Evolutionary conservation across 2,888 invertebrate species (phyloP).

Genomic region (Pecten maximus): DNA sequence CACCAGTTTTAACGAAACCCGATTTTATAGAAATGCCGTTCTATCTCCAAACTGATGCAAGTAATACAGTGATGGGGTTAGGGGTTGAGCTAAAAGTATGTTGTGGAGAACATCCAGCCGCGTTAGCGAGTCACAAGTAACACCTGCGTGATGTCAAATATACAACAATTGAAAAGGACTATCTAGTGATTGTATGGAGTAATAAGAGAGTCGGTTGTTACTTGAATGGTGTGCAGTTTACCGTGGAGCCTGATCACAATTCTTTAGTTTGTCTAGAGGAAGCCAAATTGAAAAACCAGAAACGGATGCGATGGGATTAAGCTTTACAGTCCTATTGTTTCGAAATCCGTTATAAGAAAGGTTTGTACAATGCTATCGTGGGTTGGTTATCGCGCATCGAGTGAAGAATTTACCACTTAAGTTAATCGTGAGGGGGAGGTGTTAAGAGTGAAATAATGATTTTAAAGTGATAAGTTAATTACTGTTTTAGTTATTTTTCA

Average conservation of each 20-base stretch:
- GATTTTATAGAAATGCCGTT: conserved; percentile 27
- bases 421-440: too few species aligned
- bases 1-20: neutral
- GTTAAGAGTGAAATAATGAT: too few species aligned
- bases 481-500: too few species aligned
- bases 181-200: neutral
- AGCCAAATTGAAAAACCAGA: conserved; percentile 38
- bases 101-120: conserved; percentile 33
- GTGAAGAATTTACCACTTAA: too few species aligned
- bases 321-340: neutral
- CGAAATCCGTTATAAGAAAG: neutral
- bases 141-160: conserved; percentile 8
- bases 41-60: conserved; percentile 36
- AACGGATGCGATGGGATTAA: conserved; percentile 36
- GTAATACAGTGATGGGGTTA: conserved; percentile 34
- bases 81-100: conserved; percentile 33
- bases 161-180: conserved; percentile 30
- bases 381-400: neutral
- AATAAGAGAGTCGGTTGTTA: conserved; percentile 8
- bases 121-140: conserved; percentile 10
- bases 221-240: neutral
- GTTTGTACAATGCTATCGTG: neutral
- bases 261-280: conserved; percentile 30
- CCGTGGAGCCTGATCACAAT: conserved; percentile 37
- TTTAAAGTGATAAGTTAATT: too few species aligned